phyloP scores from a whole-genome alignment of 92 coral and sea anemone genomes.

The Epizoanthus illoricatus region DNA sequence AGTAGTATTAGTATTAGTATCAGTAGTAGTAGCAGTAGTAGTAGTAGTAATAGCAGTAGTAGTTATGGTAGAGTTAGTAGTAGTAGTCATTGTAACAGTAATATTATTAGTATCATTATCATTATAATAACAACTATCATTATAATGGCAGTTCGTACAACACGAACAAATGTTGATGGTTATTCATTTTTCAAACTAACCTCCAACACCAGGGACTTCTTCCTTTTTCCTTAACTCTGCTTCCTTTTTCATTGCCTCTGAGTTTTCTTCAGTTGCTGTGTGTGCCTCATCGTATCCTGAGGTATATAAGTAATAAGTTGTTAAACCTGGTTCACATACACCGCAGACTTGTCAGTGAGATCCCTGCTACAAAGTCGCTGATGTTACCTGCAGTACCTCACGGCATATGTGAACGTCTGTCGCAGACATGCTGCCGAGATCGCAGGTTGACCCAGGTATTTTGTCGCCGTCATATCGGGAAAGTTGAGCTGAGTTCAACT shows the following conservation, averaged over 20 bases:
- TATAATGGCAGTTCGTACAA: neutral
- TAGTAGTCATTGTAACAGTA: neutral
- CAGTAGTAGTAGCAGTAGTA: neutral
- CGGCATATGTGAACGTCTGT: too few relatives aligned
- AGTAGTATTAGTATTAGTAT: neutral
- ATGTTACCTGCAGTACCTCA: too few relatives aligned
- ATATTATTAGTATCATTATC: neutral
- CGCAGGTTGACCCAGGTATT: too few relatives aligned
- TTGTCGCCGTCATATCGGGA: too few relatives aligned
- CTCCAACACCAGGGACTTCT: slow-evolving; percentile 24
- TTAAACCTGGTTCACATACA: neutral
- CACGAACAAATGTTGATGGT: neutral
- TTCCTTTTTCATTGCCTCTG: slow-evolving; percentile 9
- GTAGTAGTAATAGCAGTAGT: neutral
- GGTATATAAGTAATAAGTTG: neutral
- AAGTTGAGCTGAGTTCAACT: too few relatives aligned
- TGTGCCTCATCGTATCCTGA: slow-evolving; percentile 1
- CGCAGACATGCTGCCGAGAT: too few relatives aligned
- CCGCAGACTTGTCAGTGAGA: too few relatives aligned
- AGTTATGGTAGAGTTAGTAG: neutral
- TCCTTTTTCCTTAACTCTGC: slow-evolving; percentile 27
- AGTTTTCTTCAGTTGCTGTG: slow-evolving; percentile 9
- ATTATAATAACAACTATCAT: too few relatives aligned
- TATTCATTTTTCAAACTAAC: neutral
- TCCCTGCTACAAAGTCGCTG: too few relatives aligned